Evolutionary conservation across 2,797 vertebrate genomes (phyloP), one percentile per base, ranked within the genome.

Genomic region (Xenentodon cancila): DNA sequence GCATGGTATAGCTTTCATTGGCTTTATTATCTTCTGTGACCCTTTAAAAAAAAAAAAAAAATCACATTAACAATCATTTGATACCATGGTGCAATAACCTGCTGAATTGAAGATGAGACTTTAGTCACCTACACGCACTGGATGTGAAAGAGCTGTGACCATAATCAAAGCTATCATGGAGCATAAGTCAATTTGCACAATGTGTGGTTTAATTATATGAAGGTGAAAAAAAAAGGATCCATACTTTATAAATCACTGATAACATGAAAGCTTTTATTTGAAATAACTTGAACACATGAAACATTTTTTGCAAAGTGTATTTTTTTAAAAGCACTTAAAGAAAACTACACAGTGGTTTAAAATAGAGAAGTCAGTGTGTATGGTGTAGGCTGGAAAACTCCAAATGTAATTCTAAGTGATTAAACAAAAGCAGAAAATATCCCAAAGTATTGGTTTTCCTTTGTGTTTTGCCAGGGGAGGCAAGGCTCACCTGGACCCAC

Each of bases 401-500:
- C 61, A 71, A 79, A 52, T 63, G 47, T 40, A 59, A 25, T 73
- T 78, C 45, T 75, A 30, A 30, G 63, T 65, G 22, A 68, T 30
- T 49, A 75, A 68, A 64, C 79, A 80, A 77, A 67, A 9, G 27
- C 42, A 71, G 66, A 73, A 72, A 65, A 84, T 76, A 56, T 32
- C 43, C 21, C 40, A 46, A 79, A 73, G 53, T 76, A 56, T 68
- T 66, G 56, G 7, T 73, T 82, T 79, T 53, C 53, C 42, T 75
- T 73, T 84, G 59, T 81, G 59, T 80, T 85, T 68, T 80, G 79
- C 80, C 87, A 97, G 97, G 97, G 97, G 80, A 92, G 90, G 27
- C 91, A 92, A 85, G 96, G 97, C 75, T 87, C 91, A 61, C 73
- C 91, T 75, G 97, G 96, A 79, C 78, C 93, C 52, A 64, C 70